Evolutionary conservation across 2,113 vertebrate genomes (phyloP).

Genomic region (Sapajus apella): DNA sequence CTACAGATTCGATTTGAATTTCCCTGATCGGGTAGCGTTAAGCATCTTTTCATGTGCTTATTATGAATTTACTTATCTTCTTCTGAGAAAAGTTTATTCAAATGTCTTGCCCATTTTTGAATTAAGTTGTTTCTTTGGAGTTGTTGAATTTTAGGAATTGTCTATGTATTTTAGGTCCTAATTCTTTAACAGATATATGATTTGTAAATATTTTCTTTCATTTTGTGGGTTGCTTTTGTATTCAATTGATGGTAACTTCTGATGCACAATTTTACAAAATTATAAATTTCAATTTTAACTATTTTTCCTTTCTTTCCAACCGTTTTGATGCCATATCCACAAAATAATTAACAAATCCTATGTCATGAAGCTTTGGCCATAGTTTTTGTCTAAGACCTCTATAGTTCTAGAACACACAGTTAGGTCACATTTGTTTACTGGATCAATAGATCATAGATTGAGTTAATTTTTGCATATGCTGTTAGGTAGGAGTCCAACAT

Average conservation of each 20-base stretch:
- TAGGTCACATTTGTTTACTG: background rate
- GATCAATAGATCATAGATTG: no score
- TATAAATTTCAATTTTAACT: background rate
- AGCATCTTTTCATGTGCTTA: background rate
- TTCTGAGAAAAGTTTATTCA: background rate
- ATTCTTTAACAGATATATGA: background rate
- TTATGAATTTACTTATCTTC: background rate
- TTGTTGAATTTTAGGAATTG: background rate
- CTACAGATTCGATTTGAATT: background rate
- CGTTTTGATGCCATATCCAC: background rate
- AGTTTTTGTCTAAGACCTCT: background rate
- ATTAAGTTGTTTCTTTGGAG: background rate
- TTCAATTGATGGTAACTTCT: background rate
- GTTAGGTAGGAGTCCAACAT: background rate
- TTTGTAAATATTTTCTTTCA: background rate
- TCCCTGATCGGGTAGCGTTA: background rate
- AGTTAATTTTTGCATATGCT: background rate
- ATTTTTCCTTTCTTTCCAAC: background rate
- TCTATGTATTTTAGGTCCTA: background rate
- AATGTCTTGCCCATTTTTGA: background rate
- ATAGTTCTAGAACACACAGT: background rate
- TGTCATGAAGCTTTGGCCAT: background rate
- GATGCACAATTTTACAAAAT: background rate
- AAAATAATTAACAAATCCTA: background rate
- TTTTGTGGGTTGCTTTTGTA: background rate